Evolutionary conservation across 2,113 vertebrate genomes (phyloP).

Genomic region (Atrichornis clamosus): DNA sequence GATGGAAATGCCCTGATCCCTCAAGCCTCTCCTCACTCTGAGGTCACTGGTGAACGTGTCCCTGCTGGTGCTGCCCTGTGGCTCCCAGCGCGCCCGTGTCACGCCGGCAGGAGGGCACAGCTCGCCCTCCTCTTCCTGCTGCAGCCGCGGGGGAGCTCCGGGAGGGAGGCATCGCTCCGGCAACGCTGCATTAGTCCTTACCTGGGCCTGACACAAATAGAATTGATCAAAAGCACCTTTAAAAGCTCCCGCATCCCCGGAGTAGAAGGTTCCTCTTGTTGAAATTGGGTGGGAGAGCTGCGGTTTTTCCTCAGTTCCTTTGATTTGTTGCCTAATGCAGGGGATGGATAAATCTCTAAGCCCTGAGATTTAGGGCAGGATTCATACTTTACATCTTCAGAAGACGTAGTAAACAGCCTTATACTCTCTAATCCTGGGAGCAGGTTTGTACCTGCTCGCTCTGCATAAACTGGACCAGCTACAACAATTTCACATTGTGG

Average conservation of each 20-base stretch:
- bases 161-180: neutral
- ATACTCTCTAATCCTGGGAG: constrained; percentile 66
- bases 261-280: constrained; percentile 41
- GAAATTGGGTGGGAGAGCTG: constrained; percentile 67
- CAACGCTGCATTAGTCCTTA: neutral
- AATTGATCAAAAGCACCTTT: constrained; percentile 56
- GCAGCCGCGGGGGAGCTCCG: neutral
- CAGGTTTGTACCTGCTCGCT: constrained; percentile 73
- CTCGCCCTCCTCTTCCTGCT: neutral
- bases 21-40: neutral
- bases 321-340: constrained; percentile 77
- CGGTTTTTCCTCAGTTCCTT: constrained; percentile 69
- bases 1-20: neutral
- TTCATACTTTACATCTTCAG: constrained; percentile 71
- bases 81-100: rapidly evolving
- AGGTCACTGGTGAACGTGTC: rapidly evolving
- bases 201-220: constrained; percentile 31
- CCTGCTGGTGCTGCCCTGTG: neutral
- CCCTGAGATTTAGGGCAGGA: constrained; percentile 70
- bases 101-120: neutral
- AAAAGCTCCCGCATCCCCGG: neutral
- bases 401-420: constrained; percentile 68
- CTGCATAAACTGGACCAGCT: constrained; percentile 59
- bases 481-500: constrained; percentile 50
- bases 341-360: constrained; percentile 75